Evolutionary conservation across 2,888 invertebrate species (phyloP).

Genomic region (Sipha maydis): DNA sequence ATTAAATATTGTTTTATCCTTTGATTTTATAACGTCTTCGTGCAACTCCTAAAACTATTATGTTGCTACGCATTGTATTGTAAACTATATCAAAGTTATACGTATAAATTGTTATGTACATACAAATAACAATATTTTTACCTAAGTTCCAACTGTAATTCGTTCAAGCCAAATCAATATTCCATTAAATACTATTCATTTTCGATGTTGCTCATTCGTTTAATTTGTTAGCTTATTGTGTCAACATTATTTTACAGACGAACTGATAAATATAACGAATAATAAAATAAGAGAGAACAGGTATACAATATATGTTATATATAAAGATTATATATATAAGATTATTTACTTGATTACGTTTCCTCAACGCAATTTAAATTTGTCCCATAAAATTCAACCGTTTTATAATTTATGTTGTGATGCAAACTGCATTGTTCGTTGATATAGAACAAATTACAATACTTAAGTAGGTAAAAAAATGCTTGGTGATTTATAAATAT

Average conservation of each 20-base stretch:
- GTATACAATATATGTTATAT: no score
- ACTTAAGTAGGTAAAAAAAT: no score
- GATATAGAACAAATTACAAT: no score
- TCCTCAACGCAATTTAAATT: not conserved
- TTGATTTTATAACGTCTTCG: not conserved
- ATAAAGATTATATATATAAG: not conserved
- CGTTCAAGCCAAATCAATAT: not conserved
- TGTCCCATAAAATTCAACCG: no score
- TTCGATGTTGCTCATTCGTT: not conserved
- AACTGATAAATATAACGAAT: not conserved
- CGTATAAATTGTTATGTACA: slow-evolving; percentile 11
- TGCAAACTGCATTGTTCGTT: no score
- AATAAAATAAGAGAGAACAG: not conserved
- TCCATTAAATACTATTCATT: not conserved
- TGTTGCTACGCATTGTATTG: not conserved
- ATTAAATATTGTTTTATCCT: not conserved
- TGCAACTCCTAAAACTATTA: not conserved
- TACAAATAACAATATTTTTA: not conserved
- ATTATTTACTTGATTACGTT: not conserved
- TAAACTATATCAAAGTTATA: not conserved
- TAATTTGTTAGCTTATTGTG: not conserved
- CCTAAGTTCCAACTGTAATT: not conserved
- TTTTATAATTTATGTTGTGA: no score
- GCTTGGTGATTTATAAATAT: no score
- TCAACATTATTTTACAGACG: not conserved